A percentile compares a stretch with the other conserved stretches of the same genome.
Conservation (phyloP, 1,140 invertebrate genomes). For the Gryllus bimaculatus region DNA sequence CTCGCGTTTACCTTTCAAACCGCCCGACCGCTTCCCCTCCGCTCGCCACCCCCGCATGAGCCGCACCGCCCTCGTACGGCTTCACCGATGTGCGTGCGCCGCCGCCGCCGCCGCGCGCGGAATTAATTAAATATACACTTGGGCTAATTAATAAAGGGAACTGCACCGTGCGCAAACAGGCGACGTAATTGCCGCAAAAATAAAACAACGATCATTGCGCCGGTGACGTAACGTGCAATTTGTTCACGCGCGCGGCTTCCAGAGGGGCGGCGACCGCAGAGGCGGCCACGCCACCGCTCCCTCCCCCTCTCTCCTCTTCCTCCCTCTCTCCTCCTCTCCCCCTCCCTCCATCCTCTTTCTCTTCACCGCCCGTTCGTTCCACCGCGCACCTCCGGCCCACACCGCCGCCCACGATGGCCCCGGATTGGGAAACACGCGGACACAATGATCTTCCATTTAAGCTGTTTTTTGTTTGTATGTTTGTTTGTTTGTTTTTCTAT, state of each 20-base stretch:
- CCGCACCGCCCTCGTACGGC: background rate
- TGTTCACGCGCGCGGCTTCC: background rate
- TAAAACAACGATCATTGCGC: background rate
- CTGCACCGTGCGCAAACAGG: background rate
- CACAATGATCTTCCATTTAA: too few species aligned
- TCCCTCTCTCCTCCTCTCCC: too few species aligned
- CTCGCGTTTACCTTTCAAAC: background rate
- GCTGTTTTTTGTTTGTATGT: too few species aligned
- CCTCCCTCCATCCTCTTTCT: too few species aligned
- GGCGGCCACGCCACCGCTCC: background rate
- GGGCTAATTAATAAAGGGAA: slow-evolving; percentile 4
- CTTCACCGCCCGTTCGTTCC: too few species aligned
- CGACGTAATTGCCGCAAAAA: background rate
- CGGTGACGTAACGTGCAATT: background rate
- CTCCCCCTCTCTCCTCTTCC: too few species aligned
- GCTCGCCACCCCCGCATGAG: background rate
- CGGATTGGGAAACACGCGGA: too few species aligned
- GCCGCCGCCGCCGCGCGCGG: too few species aligned
- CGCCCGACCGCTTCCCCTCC: background rate
- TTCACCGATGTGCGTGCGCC: background rate
- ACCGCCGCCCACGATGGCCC: too few species aligned
- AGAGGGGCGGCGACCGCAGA: background rate
- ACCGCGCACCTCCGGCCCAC: too few species aligned
- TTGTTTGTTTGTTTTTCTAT: too few species aligned
- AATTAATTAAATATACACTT: slow-evolving; percentile 2